Percentiles rank a stretch among this genome's conserved stretches.
phyloP scores from a whole-genome alignment of 2,113 vertebrate species.

The Microtus ochrogaster region DNA sequence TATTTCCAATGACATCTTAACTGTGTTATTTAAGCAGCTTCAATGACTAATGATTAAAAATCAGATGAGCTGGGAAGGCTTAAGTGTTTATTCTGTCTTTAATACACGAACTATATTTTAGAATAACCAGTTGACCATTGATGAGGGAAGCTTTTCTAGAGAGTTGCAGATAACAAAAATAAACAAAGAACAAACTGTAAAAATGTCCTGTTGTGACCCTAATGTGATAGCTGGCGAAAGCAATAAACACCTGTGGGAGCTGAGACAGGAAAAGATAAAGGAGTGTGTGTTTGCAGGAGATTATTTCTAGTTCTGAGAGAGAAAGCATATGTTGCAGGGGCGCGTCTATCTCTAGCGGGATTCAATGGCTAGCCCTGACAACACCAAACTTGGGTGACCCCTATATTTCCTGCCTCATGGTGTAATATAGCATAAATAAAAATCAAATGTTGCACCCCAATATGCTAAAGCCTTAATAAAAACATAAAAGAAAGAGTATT shows the following conservation, averaged over 20 bases:
- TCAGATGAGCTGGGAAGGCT: neutral
- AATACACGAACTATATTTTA: constrained; percentile 47
- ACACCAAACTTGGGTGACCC: neutral
- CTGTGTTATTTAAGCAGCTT: neutral
- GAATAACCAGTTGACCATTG: neutral
- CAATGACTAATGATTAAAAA: neutral
- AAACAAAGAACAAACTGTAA: constrained; percentile 20
- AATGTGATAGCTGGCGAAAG: neutral
- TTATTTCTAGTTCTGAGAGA: neutral
- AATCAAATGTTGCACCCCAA: neutral
- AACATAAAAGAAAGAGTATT: neutral
- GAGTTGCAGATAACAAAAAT: neutral
- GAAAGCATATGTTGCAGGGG: neutral
- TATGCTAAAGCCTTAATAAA: constrained; percentile 35
- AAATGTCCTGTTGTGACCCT: neutral
- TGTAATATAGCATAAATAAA: neutral
- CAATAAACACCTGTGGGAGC: neutral
- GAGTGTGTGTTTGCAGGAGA: neutral
- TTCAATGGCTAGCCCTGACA: neutral
- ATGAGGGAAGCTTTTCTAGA: neutral
- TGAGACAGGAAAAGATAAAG: neutral
- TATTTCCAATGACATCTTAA: neutral
- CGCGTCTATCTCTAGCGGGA: neutral
- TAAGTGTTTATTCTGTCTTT: neutral
- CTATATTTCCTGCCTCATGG: neutral